Base-by-base conservation (phyloP, 2,797 vertebrate species). In the Ctenopoma kingsleyae region DNA sequence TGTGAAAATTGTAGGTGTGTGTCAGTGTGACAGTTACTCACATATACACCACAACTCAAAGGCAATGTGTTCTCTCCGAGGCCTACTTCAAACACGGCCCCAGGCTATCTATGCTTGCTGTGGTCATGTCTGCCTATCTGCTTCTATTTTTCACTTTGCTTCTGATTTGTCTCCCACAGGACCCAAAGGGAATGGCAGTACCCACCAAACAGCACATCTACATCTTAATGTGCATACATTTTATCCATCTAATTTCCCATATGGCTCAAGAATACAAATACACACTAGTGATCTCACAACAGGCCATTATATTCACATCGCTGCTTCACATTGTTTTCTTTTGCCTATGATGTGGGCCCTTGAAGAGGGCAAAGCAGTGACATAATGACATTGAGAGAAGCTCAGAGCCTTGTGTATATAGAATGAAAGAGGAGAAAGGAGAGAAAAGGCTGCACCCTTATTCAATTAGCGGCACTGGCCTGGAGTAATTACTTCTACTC, bases 401-500 rank as follows among this genome's bases (percentile, higher is more conserved):
- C 76, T 46, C 64, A 55, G 64, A 78, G 67, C 63, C 71, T 64
- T 48, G 50, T 80, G 71, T 82, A 76, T 81, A 68, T 58, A 77
- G 69, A 91, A 86, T 80, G 86, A 81, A 86, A 86, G 77, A 78
- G 83, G 81, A 76, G 76, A 86, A 75, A 87, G 82, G 82, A 85
- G 84, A 89, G 87, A 92, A 89, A 89, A 89, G 85, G 74, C 84
- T 81, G 83, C 84, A 85, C 74, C 91, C 86, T 93, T 88, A 93
- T 93, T 94, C 84, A 89, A 93, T 94, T 93, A 93, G 89, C 20
- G 38, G 67, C 84, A 74, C 81, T 85, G 86, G 89, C 92, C 87
- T 46, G 10, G 80, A 88, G 91, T 93, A 92, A 94, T 94, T 93
- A 92, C 91, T 77, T 87, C 87, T 90, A 90, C 92, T 91, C 89